Evolutionary conservation across 1,140 invertebrate genomes (phyloP).

Genomic region (Bursaphelenchus mucronatus): DNA sequence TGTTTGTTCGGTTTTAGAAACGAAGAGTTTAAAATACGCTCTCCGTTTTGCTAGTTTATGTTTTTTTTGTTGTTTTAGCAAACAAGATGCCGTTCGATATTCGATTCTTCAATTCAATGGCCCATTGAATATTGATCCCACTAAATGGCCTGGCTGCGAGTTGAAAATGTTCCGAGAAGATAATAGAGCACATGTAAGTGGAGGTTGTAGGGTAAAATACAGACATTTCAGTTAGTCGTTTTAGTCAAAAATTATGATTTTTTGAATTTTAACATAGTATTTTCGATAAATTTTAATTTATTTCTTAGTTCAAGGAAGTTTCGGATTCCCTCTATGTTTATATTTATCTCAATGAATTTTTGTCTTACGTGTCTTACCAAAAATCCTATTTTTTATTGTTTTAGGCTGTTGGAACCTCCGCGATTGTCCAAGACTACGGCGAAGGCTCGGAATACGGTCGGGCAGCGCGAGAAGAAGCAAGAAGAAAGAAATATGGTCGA

Average conservation of each 20-base stretch:
- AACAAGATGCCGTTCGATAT: conserved; percentile 25
- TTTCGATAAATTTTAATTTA: no score
- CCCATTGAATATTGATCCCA: conserved; percentile 49
- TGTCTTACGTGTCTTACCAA: no score
- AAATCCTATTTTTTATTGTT: neutral
- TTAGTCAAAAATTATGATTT: no score
- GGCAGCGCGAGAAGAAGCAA: conserved; percentile 56
- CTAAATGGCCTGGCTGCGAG: conserved; percentile 28
- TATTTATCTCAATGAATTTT: no score
- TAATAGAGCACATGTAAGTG: conserved; percentile 37
- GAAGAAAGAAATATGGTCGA: conserved; percentile 57
- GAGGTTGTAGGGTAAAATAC: no score
- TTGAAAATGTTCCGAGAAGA: conserved; percentile 52
- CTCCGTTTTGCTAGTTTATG: no score
- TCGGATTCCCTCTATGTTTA: no score
- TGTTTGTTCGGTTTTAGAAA: neutral
- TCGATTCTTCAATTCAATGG: conserved; percentile 57
- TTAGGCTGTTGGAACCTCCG: conserved; percentile 20
- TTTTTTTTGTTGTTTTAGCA: conserved; percentile 30
- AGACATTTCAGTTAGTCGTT: no score
- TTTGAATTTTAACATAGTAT: no score
- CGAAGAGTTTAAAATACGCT: no score
- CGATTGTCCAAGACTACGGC: conserved; percentile 50
- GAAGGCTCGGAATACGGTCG: conserved; percentile 56
- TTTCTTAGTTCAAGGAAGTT: no score